Conservation (phyloP, 2,797 vertebrate genomes). For the Myotis myotis region DNA sequence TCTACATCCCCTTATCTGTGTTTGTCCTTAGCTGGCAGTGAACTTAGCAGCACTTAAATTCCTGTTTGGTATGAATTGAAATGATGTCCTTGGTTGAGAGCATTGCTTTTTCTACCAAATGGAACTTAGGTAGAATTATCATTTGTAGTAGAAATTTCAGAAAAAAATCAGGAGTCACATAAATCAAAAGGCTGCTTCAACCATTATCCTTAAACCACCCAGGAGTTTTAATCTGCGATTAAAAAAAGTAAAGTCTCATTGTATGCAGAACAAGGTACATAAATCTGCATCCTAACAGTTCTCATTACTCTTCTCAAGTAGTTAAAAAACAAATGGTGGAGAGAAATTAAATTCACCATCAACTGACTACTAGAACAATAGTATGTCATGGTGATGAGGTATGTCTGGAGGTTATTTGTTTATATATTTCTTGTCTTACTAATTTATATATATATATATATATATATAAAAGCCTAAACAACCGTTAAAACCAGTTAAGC, state of each 20-base stretch:
- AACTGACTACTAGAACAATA: neutral
- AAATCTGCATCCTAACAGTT: neutral
- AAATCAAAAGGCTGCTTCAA: neutral
- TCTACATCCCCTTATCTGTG: neutral
- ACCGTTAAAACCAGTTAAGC: no score
- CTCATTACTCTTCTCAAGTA: neutral
- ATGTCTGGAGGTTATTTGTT: neutral
- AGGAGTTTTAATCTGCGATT: neutral
- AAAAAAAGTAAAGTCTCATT: slow-evolving; percentile 15
- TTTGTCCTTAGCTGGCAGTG: neutral
- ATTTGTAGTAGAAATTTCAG: slow-evolving; percentile 10
- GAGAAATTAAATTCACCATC: neutral
- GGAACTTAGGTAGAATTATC: slow-evolving; percentile 25
- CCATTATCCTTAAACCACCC: neutral
- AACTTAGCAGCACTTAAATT: slow-evolving; percentile 2
- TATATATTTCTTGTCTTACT: neutral
- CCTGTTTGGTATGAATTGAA: slow-evolving; percentile 23
- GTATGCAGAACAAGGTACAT: neutral
- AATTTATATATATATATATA: neutral
- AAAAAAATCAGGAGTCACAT: neutral
- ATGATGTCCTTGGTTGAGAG: neutral
- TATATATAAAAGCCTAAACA: no score
- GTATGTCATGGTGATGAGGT: neutral
- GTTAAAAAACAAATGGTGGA: neutral
- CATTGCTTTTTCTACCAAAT: slow-evolving; percentile 48